phyloP scores from a whole-genome alignment of 2,888 invertebrate genomes.

The Hololepta plana region DNA sequence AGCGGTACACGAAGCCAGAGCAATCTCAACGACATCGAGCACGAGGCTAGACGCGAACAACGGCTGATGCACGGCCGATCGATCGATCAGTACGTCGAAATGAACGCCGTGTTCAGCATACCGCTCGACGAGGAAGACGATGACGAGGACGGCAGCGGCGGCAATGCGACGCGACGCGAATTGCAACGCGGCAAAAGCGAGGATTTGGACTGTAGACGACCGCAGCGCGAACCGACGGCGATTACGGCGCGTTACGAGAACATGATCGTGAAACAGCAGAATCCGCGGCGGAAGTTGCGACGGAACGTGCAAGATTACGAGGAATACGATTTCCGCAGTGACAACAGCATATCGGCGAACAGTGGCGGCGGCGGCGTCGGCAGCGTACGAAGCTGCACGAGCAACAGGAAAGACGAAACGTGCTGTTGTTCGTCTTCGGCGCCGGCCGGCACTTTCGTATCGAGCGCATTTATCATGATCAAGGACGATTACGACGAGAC shows the following conservation, averaged over 20 bases:
- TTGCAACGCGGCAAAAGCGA: constrained; percentile 27
- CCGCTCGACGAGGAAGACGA: constrained; percentile 24
- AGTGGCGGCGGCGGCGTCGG: constrained; percentile 17
- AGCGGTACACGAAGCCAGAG: constrained; percentile 51
- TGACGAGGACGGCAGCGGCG: constrained; percentile 6
- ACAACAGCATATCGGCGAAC: too few species aligned
- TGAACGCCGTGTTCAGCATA: constrained; percentile 38
- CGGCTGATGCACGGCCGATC: constrained; percentile 50
- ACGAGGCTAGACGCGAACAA: constrained; percentile 30
- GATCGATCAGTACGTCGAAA: constrained; percentile 62
- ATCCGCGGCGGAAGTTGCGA: constrained; percentile 50
- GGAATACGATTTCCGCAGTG: constrained; percentile 35
- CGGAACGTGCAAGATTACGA: constrained; percentile 27
- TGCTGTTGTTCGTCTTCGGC: constrained; percentile 14
- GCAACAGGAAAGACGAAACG: constrained; percentile 22
- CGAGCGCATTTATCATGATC: constrained; percentile 34
- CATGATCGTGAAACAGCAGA: constrained; percentile 49
- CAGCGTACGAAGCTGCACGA: constrained; percentile 26
- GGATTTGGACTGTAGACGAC: constrained; percentile 21
- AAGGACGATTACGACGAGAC: constrained; percentile 28
- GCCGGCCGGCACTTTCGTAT: constrained; percentile 30
- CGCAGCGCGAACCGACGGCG: constrained; percentile 43
- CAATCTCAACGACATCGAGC: constrained; percentile 47
- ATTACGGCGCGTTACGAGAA: constrained; percentile 59
- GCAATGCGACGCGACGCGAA: constrained; percentile 17